A percentile compares a stretch with the other conserved stretches of the same genome.
phyloP scores from a whole-genome alignment of 2,113 vertebrate genomes.

The Hemibagrus wyckioides region DNA sequence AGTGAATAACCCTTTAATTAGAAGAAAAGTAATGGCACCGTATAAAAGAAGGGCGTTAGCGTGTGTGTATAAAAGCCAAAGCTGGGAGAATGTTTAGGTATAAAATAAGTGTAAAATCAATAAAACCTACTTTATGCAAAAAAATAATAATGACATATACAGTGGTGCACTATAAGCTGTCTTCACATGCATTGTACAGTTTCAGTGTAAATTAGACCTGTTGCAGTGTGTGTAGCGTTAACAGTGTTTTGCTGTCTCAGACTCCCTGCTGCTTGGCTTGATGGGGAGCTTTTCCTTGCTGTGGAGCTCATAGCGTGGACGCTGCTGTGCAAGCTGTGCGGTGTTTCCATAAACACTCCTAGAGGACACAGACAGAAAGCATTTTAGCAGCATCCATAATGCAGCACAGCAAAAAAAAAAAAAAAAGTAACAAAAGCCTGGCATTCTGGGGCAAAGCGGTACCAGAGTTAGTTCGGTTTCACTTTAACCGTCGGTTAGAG shows the following conservation, averaged over 20 bases:
- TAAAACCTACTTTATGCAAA: too few species aligned
- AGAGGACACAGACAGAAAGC: slow-evolving; percentile 41
- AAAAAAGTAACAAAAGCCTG: background rate
- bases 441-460: background rate
- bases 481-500: background rate
- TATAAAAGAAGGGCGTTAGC: background rate
- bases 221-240: slow-evolving; percentile 45
- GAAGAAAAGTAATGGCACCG: background rate
- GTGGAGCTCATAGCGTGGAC: slow-evolving; percentile 75
- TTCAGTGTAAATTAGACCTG: slow-evolving; percentile 26
- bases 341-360: slow-evolving; percentile 98
- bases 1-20: background rate
- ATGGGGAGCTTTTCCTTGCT: slow-evolving; percentile 73
- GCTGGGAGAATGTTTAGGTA: background rate
- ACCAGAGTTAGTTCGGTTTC: background rate
- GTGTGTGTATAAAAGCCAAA: background rate
- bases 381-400: background rate
- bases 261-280: slow-evolving; percentile 53
- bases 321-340: slow-evolving; percentile 81
- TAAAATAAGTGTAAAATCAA: background rate
- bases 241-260: slow-evolving; percentile 34
- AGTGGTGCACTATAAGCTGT: background rate
- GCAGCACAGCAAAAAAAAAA: background rate
- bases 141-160: background rate
- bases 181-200: background rate